Percentiles rank a stretch among this genome's conserved stretches.
phyloP scores from a whole-genome alignment of 2,113 vertebrate species.

The Phalacrocorax brasilianus region DNA sequence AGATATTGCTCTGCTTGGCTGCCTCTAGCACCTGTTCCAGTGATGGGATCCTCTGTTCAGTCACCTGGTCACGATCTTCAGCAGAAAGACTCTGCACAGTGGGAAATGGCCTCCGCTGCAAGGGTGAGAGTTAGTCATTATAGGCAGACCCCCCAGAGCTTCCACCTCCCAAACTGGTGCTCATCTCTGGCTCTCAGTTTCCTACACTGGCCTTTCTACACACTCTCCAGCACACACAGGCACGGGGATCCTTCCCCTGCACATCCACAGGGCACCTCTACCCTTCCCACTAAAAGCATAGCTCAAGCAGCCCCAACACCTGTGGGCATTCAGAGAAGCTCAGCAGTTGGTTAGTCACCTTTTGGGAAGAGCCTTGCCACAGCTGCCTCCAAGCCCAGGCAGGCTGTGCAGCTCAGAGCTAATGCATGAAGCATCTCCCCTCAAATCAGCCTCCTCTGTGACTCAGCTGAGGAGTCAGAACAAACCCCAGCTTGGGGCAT shows the following conservation, averaged over 20 bases:
- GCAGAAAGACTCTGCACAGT: conserved; percentile 73
- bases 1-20: conserved; percentile 75
- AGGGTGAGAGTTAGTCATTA: background rate
- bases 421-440: background rate
- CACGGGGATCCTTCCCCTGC: background rate
- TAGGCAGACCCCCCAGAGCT: background rate
- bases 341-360: background rate
- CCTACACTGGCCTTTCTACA: background rate
- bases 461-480: conserved; percentile 26
- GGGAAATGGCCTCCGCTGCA: conserved; percentile 82
- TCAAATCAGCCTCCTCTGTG: background rate
- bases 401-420: background rate
- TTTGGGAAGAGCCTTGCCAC: background rate
- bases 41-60: conserved; percentile 76
- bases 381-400: conserved; percentile 28
- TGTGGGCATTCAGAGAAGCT: background rate
- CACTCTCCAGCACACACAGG: background rate
- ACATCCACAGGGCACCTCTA: background rate
- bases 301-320: background rate
- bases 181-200: background rate
- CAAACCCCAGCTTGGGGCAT: background rate
- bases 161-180: background rate
- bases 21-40: conserved; percentile 72
- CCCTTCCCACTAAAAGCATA: background rate
- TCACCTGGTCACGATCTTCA: conserved; percentile 51